These are phyloP conservation scores for Esox lucius DNA, from an alignment of 2,797 vertebrate species.

Conservation along the genomic window DNA sequence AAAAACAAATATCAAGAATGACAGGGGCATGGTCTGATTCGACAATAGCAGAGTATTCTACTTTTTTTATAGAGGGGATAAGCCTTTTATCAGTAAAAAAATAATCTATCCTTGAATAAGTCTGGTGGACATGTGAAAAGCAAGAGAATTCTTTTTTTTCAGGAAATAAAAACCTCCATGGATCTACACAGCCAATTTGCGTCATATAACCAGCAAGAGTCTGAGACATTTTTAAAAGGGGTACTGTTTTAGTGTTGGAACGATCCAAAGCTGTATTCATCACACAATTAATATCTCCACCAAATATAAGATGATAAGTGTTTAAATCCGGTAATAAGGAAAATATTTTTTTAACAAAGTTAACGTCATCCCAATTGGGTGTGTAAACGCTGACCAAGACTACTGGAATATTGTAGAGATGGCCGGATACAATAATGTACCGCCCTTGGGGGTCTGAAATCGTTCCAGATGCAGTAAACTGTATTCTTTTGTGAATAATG, in stretches of 20 bases:
- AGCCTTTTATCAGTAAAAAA: constrained; percentile 16
- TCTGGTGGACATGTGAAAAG: constrained; percentile 6
- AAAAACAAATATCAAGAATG: neutral
- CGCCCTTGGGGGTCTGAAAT: neutral
- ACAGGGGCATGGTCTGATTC: constrained; percentile 15
- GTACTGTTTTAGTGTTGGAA: neutral
- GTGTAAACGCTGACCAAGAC: constrained; percentile 17
- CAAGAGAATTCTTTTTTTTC: neutral
- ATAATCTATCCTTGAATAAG: constrained; percentile 17
- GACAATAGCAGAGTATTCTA: constrained; percentile 7
- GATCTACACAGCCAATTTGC: neutral
- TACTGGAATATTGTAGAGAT: neutral
- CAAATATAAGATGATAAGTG: constrained; percentile 2
- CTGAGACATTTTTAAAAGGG: constrained; percentile 3
- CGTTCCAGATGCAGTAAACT: neutral
- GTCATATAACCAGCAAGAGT: neutral
- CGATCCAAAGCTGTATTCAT: constrained; percentile 5
- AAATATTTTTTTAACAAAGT: neutral
- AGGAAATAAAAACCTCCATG: constrained; percentile 10
- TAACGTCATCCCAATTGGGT: constrained; percentile 15
- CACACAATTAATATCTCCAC: constrained; percentile 22
- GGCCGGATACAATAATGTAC: neutral
- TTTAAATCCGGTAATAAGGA: constrained; percentile 16
- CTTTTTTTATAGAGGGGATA: neutral
- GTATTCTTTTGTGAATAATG: neutral